phyloP scores from a whole-genome alignment of 2,797 vertebrate genomes.

The Oceanodroma leucorhoa region DNA sequence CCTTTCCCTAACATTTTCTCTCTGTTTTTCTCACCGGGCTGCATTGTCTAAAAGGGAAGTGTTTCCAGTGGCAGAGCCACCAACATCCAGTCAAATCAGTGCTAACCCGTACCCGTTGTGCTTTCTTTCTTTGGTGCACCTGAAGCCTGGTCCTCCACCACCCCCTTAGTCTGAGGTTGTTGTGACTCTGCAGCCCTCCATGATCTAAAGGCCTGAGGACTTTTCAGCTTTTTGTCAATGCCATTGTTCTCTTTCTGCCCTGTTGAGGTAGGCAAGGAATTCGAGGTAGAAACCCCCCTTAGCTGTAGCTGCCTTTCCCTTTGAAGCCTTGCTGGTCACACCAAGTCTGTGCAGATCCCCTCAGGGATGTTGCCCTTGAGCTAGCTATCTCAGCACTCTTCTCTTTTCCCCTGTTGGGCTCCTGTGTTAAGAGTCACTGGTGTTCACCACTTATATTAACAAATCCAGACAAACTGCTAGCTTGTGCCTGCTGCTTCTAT shows the following conservation, averaged over 20 bases:
- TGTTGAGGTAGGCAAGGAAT: neutral
- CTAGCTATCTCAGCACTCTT: neutral
- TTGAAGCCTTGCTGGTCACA: neutral
- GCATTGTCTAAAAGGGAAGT: neutral
- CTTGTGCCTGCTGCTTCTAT: neutral
- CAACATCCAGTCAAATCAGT: neutral
- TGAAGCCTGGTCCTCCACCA: neutral
- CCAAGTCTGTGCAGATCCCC: neutral
- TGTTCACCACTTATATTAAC: neutral
- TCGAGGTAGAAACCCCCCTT: neutral
- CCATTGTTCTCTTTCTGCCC: neutral
- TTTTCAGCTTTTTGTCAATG: neutral
- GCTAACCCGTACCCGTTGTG: neutral
- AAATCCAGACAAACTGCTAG: neutral
- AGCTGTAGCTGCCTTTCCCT: neutral
- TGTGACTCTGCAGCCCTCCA: neutral
- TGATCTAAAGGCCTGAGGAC: neutral
- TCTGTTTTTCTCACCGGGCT: neutral
- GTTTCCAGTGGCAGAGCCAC: neutral
- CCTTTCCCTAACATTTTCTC: neutral
- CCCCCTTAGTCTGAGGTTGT: neutral
- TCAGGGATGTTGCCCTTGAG: neutral
- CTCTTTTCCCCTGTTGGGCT: neutral
- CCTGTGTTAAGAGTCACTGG: neutral
- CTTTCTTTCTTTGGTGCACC: neutral